Evolutionary conservation across 2,888 invertebrate species (phyloP), one percentile per base, ranked within the genome.

Genomic region (Pristionchus maxplancki): DNA sequence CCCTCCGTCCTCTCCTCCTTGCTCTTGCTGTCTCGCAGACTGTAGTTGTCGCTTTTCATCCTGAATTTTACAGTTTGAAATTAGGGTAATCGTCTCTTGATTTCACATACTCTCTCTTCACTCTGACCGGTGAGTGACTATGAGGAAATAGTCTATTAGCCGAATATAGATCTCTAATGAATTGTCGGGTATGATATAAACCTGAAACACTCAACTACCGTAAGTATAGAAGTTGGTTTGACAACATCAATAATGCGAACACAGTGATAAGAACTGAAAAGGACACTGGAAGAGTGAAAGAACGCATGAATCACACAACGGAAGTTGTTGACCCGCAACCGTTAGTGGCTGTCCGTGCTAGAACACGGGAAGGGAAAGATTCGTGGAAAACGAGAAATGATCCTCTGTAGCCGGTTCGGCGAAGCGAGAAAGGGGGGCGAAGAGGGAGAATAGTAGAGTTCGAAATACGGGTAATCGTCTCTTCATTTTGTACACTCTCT

Each of bases 321-420:
- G 37, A 71, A 71, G 71, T 71, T 71, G 71, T 71, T 71, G 71
- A 71, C 71, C 31, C 24, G 37, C 71, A 37, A 15, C 64, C 31
- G 31, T 15, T 15, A 64, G 64, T 64, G 67, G 13, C 20, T 71
- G 37, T 71, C 71, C 20, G 37, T 37, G 37, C 13, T 15, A 71
- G 34, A 71, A 17, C 17, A 64, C 53, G 15, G 53, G 4, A 20
- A 58, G 53, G 15, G 53, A 58, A 58, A 8, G 53, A 58, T 13
- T 34, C 31, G 31, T 13, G 31, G 67, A 67, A 74, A 40, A 74
- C 50, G 50, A 50, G 50, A 20, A 50, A 17, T 20, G 50, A 50
- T 50, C 20, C 20, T n/a, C n/a, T n/a, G n/a, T n/a, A n/a, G n/a
- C n/a, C n/a, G n/a, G n/a, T n/a, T n/a, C n/a, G n/a, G n/a, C n/a